These are phyloP conservation scores for Ophion slaviceki DNA, from an alignment of 2,888 invertebrate species.

Conservation along the genomic window DNA sequence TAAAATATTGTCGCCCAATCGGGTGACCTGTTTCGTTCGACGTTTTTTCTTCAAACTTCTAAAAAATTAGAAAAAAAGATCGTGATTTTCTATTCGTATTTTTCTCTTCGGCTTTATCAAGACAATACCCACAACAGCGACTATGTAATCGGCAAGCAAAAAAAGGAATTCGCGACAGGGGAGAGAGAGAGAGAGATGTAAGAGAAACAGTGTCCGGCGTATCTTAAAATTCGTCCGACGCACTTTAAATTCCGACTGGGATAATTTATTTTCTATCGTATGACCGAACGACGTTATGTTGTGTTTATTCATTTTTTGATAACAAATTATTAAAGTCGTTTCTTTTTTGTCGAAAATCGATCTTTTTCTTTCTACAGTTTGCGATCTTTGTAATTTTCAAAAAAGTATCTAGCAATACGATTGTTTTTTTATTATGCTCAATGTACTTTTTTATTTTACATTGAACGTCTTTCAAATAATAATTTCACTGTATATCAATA, in stretches of 20 bases:
- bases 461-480: neutral
- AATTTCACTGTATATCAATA: neutral
- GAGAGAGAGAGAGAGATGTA: neutral
- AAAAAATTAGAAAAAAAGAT: neutral
- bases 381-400: too few relatives aligned
- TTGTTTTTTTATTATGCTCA: too few relatives aligned
- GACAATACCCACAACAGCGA: too few relatives aligned
- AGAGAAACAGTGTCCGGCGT: neutral
- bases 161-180: neutral
- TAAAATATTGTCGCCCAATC: slow-evolving; percentile 30
- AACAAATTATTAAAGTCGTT: too few relatives aligned
- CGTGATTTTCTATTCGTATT: neutral
- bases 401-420: too few relatives aligned
- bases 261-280: neutral
- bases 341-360: too few relatives aligned
- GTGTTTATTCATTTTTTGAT: neutral
- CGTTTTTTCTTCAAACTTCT: neutral
- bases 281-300: neutral
- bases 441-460: too few relatives aligned
- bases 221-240: neutral
- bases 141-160: too few relatives aligned
- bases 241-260: neutral
- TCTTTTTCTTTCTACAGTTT: too few relatives aligned
- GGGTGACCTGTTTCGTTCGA: neutral
- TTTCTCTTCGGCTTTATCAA: too few relatives aligned